Evolutionary conservation across 2,888 invertebrate genomes (phyloP), one percentile per base, ranked within the genome.

Genomic region (Spatulosminthurus flaviceps): DNA sequence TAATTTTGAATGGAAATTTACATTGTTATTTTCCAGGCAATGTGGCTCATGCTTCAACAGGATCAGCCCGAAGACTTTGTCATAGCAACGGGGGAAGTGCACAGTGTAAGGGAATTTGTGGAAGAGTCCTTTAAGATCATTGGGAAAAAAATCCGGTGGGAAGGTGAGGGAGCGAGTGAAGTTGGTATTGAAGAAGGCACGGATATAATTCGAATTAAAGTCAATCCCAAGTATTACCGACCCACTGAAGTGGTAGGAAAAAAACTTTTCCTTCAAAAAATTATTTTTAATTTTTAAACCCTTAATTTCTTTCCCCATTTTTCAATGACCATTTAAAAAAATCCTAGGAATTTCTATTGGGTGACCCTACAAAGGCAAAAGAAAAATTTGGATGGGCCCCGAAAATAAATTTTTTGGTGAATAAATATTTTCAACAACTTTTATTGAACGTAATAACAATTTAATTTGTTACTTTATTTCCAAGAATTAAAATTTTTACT

Each of bases 31-130:
- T 64, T 76, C n/a, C 87, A 95, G 93, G 99, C 98, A 0, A 99
- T 99, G 99, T 99, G 98, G 98, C 89, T 97, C 87, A 99, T 99
- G 96, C 90, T 99, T 21, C 99, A 99, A 88, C 93, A 94, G 87
- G 92, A 95, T 0, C 88, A 89, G 43, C 94, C 99, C 0, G 95
- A 97, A 75, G 99, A 99, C 89, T 98, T 93, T 89, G 98, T 99
- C 5, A 96, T 99, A 85, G 97, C 99, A 5, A 97, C 97, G 0
- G 97, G 97, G 0, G 94, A 96, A 88, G 92, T 93, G 19, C 97
- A 97, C 88, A 97, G 95, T 87, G 98, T 99, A 0, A 90, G 95
- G 16, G 96, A 98, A 88, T 99, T 99, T 89, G 96, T 99, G 0
- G 96, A 96, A 88, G 91, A 91, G 43, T 92, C 98, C 0, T 99